Conservation (phyloP, 37 sponge, comb jelly and placozoan genomes). For the Bolinopsis microptera region DNA sequence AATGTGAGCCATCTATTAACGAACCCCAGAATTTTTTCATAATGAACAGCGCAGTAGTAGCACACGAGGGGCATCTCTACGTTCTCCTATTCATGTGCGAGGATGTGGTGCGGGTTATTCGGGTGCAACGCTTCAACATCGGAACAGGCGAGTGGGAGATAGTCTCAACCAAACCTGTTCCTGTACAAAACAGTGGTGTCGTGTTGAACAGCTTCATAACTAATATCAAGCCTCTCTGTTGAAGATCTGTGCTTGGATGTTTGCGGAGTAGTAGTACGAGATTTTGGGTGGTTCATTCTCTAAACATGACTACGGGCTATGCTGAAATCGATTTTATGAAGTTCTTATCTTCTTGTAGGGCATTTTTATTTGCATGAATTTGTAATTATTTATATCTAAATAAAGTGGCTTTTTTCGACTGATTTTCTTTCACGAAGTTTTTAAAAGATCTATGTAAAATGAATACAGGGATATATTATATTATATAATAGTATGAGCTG, state of each 20-base stretch:
- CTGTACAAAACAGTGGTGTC: slow-evolving; percentile 53
- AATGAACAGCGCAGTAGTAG: slow-evolving; percentile 54
- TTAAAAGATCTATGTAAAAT: no score
- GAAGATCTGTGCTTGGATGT: neutral
- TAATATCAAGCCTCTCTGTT: neutral
- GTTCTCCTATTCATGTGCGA: slow-evolving; percentile 64
- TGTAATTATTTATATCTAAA: no score
- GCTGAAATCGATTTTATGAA: no score
- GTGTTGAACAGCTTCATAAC: slow-evolving; percentile 26
- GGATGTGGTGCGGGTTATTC: slow-evolving; percentile 42
- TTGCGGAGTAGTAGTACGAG: neutral
- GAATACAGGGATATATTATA: no score
- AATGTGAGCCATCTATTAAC: slow-evolving; percentile 1
- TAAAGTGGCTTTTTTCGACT: no score
- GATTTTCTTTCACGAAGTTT: no score
- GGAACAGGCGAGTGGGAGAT: slow-evolving; percentile 57
- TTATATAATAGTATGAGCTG: no score
- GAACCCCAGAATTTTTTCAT: slow-evolving; percentile 63
- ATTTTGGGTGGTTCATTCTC: no score
- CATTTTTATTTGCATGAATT: no score
- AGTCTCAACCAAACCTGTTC: slow-evolving; percentile 55
- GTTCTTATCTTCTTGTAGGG: no score
- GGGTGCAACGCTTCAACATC: slow-evolving; percentile 43
- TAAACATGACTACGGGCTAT: no score
- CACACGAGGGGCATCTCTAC: slow-evolving; percentile 50